Evolutionary conservation across 2,113 vertebrate species (phyloP).

Genomic region (Diphyllodes magnificus): DNA sequence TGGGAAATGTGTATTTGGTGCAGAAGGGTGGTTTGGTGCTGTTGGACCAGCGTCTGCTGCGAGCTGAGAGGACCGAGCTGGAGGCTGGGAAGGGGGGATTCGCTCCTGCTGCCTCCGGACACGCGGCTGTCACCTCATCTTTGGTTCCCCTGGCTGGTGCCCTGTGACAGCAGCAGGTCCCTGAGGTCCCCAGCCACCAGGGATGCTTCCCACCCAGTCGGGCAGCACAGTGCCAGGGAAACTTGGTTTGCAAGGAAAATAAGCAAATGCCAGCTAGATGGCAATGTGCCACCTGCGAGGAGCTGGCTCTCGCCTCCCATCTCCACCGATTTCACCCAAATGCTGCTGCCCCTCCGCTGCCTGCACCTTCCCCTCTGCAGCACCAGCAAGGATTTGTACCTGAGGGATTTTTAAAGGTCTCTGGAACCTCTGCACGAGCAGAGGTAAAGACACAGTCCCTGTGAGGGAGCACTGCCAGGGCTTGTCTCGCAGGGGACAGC

Average conservation of each 20-base stretch:
- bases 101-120: fast-evolving
- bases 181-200: neutral
- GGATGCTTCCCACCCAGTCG: neutral
- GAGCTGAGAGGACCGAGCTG: neutral
- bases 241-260: neutral
- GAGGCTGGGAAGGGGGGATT: neutral
- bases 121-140: neutral
- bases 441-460: neutral
- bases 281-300: constrained; percentile 34
- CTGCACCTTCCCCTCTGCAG: neutral
- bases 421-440: neutral
- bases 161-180: neutral
- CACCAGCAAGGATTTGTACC: neutral
- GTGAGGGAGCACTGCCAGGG: neutral
- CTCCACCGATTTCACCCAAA: neutral
- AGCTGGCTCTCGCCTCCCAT: neutral
- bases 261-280: constrained; percentile 47
- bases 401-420: neutral
- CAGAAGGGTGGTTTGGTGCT: neutral
- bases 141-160: neutral
- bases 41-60: neutral
- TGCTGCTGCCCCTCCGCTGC: neutral
- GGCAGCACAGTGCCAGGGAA: neutral
- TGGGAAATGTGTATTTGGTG: neutral
- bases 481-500: fast-evolving